Evolutionary conservation across 2,113 vertebrate species (phyloP), one percentile per base, ranked within the genome.

Genomic region (Tragelaphus buxtoni): DNA sequence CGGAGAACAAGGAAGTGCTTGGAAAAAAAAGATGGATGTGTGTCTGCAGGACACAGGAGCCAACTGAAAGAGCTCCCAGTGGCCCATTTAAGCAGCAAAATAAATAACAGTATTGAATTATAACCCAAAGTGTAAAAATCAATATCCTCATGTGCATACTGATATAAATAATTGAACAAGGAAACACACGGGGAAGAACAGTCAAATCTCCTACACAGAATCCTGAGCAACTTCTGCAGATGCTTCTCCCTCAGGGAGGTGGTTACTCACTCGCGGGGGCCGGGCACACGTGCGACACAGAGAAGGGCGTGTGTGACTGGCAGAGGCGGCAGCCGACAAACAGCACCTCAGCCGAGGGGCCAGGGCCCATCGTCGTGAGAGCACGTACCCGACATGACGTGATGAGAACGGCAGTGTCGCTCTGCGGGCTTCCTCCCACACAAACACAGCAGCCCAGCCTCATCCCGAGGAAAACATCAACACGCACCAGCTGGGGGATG

Each of bases 241-340:
- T 8, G 55, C 9, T 4, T 32, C 35, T 5, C 47, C 72, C 76
- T 51, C 6, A 24, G 58, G 24, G 28, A 26, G 22, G 63, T 32
- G 18, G 55, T 6, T 0, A 9, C 4, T 5, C 39, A 42, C 60
- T 58, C 45, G 22, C 0, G 8, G 20, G 12, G 74, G 35, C 53
- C 4, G 0, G 12, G 81, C 51, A 4, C 5, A 47, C 0, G 1
- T 0, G 3, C 1, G 11, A 30, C 2, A 2, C 0, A 0, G 8
- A 51, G 47, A 10, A 16, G 20, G 55, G 32, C 26, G 30, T 32
- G 30, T 22, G 35, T 12, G 22, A 42, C 47, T 24, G 1, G 13
- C 32, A 16, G 22, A 0, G 1, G 76, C 14, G 20, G 72, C 92
- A 26, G 26, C 14, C 4, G 56, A n/a, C 83, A 63, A 51, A 35